A percentile compares a stretch with the other conserved stretches of the same genome.
Evolutionary conservation across 2,888 invertebrate species (phyloP).

Genomic region (Protula sp.): DNA sequence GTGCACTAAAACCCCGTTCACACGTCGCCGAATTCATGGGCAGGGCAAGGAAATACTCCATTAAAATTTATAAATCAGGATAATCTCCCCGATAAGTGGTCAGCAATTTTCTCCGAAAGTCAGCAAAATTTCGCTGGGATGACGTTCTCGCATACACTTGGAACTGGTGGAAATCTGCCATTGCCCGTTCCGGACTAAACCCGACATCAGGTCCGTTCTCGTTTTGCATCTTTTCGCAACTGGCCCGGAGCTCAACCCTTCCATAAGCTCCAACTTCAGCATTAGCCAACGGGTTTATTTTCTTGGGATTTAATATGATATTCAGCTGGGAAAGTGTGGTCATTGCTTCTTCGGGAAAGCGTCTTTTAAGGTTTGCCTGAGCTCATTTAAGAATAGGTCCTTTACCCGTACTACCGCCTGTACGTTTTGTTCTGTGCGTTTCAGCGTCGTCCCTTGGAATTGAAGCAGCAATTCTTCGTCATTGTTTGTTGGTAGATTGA

Average conservation of each 20-base stretch:
- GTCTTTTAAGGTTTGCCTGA: neutral
- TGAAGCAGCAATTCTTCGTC: too few species aligned
- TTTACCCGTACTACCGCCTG: neutral
- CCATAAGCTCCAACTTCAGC: neutral
- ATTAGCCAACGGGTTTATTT: neutral
- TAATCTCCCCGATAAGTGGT: neutral
- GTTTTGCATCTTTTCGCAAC: neutral
- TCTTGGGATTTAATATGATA: neutral
- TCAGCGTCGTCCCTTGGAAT: too few species aligned
- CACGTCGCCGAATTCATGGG: neutral
- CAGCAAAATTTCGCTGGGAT: neutral
- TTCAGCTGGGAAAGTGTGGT: neutral
- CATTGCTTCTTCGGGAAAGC: neutral
- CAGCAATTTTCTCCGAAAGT: neutral
- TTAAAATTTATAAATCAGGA: neutral
- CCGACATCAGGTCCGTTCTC: neutral
- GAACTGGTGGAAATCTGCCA: neutral
- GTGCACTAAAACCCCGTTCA: neutral
- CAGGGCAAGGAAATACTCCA: neutral
- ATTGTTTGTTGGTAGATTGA: neutral
- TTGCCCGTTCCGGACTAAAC: neutral
- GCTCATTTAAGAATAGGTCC: constrained; percentile 2
- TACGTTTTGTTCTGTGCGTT: too few species aligned
- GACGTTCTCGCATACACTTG: neutral
- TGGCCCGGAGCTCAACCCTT: neutral